Evolutionary conservation across 2,888 invertebrate species (phyloP), one percentile per base, ranked within the genome.

Genomic region (Diplolepis rosae): DNA sequence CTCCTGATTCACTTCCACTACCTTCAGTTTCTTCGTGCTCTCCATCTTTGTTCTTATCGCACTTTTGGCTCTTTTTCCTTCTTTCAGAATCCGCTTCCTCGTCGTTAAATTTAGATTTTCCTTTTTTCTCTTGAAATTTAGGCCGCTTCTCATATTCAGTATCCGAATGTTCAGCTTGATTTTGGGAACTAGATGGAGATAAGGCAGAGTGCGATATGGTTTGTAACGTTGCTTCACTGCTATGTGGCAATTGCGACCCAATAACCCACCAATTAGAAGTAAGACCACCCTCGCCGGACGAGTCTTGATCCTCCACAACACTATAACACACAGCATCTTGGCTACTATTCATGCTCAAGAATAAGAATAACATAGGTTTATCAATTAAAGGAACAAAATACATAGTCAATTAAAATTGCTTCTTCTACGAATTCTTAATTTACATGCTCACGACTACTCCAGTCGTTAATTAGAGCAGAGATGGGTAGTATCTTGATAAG

Each of bases 261-360:
- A 88, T 73, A 79, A 88, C 77, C 88, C 88, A 88, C 80, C 86
- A 83, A 79, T 87, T 88, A 82, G 85, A 82, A 71, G 77, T 79
- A 70, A 79, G 78, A 73, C 82, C 83, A 77, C 79, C 80, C 76
- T 85, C 83, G 77, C 80, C 79, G 61, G 83, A 76, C 73, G 81
- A 81, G 71, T 80, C 85, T 74, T 83, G 82, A 82, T 85, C 83
- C 81, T 86, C 87, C 52, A 67, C 32, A 18, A 68, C 42, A 5
- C 76, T 77, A 42, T 15, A 39, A 35, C 6, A 50, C 32, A 65
- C 28, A 39, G n/a, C n/a, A n/a, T n/a, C n/a, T n/a, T n/a, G n/a
- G n/a, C n/a, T n/a, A n/a, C n/a, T n/a, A n/a, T n/a, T n/a, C n/a
- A n/a, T n/a, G n/a, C n/a, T n/a, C n/a, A n/a, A n/a, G n/a, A n/a